Base-by-base conservation (phyloP, 2,888 invertebrate species). In the Punctoribates punctum region DNA sequence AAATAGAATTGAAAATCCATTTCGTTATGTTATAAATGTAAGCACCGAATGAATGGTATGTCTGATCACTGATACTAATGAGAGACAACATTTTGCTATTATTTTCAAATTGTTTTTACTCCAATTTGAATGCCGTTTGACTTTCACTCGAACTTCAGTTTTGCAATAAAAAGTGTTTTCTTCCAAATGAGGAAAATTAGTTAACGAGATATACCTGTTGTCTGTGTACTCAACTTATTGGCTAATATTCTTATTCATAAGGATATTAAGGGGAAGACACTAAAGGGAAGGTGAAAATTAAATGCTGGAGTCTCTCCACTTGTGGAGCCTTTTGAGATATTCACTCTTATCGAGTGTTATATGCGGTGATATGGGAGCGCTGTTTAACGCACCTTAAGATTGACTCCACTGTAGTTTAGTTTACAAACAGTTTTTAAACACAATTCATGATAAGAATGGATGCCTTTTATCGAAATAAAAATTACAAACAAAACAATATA, bases 1-100 rank as follows among this genome's bases (percentile, higher is more conserved):
- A 57, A 20, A 57, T 20, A 9, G 57, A 57, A 57, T 57, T 57
- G 57, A 57, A 57, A 20, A 57, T 13, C 57, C 57, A 57, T 57
- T 57, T 57, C 23, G 25, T 25, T 20, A 57, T 17, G n/a, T 20
- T 57, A 9, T n/a, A 57, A 57, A 25, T 57, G 20, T 57, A 57
- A 20, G 25, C 57, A 57, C 25, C 25, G 13, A 57, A 57, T 57
- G 25, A 57, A 17, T 20, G 9, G 25, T 23, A 25, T 20, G n/a
- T 57, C 20, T 57, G 57, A 57, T 25, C 57, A 57, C 46, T 48
- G 46, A 48, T 48, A 15, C 15, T 48, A 48, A 48, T 48, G 11
- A 11, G 15, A 17, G 46, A 15, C 13, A 48, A 48, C 46, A 48
- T 48, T 15, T 48, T 48, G 2, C 13, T 48, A 48, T 11, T 15